These are phyloP conservation scores for Sylvia borin DNA, from an alignment of 2,797 vertebrate genomes.

Conservation along the genomic window DNA sequence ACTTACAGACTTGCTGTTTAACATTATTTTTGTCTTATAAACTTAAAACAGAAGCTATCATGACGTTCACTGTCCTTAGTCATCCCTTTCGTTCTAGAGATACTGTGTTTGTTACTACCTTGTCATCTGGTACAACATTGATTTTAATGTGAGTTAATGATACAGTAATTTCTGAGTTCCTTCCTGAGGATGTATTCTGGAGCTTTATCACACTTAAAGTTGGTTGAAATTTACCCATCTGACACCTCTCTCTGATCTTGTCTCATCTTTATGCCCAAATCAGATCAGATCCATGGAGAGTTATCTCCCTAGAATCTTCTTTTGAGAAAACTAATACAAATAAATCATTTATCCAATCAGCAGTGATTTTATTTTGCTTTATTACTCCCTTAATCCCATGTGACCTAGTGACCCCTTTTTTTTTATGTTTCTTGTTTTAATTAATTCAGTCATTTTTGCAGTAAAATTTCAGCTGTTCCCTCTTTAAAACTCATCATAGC, in stretches of 20 bases:
- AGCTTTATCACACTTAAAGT: background rate
- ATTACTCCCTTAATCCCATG: background rate
- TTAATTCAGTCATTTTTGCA: background rate
- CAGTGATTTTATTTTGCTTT: background rate
- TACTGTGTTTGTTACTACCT: background rate
- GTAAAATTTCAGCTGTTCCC: background rate
- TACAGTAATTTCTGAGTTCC: background rate
- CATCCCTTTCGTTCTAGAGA: background rate
- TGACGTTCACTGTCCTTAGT: background rate
- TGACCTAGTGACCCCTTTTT: background rate
- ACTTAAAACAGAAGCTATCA: background rate
- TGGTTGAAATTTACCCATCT: background rate
- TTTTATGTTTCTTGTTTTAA: background rate
- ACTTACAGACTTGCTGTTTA: background rate
- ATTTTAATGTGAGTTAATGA: background rate
- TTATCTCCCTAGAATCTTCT: background rate
- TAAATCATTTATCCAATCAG: background rate
- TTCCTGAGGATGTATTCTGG: background rate
- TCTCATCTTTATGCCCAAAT: background rate
- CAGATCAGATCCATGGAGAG: background rate
- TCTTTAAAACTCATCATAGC: background rate
- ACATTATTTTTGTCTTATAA: background rate
- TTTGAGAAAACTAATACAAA: background rate
- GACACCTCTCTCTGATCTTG: background rate
- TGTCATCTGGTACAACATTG: background rate